These are phyloP conservation scores for Hafferia zeledoni DNA, from an alignment of 2,797 vertebrate genomes.

Conservation along the genomic window DNA sequence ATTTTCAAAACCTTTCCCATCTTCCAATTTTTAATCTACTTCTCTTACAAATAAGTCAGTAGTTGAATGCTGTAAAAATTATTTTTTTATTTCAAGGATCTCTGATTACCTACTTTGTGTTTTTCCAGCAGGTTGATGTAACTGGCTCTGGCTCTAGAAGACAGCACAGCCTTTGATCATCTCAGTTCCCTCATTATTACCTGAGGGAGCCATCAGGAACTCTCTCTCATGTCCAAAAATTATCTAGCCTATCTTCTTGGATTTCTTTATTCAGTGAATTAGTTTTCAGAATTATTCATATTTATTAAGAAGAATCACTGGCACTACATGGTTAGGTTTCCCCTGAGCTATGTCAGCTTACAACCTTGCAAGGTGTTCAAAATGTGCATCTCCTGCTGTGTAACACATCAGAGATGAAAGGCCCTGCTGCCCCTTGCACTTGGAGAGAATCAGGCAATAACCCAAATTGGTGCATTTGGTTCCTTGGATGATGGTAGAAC, in stretches of 20 bases:
- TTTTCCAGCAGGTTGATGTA: constrained; percentile 40
- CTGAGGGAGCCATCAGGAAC: constrained; percentile 56
- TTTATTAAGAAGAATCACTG: constrained; percentile 31
- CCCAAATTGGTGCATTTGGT: neutral
- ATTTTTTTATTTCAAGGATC: neutral
- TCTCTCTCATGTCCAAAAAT: constrained; percentile 55
- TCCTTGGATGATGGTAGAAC: neutral
- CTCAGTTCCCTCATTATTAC: constrained; percentile 45
- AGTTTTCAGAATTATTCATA: constrained; percentile 60
- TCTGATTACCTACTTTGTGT: constrained; percentile 39
- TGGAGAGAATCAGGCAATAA: neutral
- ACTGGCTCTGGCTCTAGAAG: constrained; percentile 49
- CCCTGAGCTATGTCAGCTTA: constrained; percentile 25
- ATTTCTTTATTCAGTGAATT: constrained; percentile 55
- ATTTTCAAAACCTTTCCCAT: neutral
- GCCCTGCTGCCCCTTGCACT: neutral
- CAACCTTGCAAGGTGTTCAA: neutral
- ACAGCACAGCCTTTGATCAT: constrained; percentile 64
- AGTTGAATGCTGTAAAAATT: neutral
- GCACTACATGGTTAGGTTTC: constrained; percentile 5
- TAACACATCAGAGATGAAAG: neutral
- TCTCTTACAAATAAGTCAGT: neutral
- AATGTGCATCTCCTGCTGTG: neutral
- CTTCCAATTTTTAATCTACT: neutral
- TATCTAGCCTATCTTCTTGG: constrained; percentile 36